Percentiles rank a stretch among this genome's conserved stretches.
phyloP scores from a whole-genome alignment of 2,113 vertebrate species.

The Bolborhynchus lineola region DNA sequence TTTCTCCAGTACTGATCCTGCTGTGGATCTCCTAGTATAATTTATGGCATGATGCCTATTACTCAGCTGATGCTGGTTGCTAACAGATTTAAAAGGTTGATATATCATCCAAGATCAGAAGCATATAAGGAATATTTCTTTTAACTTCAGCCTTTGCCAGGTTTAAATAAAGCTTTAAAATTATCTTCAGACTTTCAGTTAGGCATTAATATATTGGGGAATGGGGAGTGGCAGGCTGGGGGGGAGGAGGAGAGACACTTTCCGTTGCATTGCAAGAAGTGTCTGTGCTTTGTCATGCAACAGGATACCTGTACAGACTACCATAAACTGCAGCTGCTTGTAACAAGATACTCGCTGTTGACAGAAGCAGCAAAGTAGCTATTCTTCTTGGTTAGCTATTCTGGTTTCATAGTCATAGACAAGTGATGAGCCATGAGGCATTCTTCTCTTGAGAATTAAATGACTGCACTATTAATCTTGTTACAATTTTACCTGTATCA shows the following conservation, averaged over 20 bases:
- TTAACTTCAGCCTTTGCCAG: not conserved
- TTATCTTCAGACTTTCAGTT: not conserved
- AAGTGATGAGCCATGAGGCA: not conserved
- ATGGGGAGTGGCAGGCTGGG: accelerated
- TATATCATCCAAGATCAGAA: not conserved
- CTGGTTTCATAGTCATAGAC: not conserved
- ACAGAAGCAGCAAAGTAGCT: not conserved
- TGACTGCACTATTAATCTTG: not conserved
- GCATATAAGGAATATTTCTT: not conserved
- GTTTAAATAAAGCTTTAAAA: not conserved
- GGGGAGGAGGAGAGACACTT: not conserved
- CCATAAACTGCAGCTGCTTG: not conserved
- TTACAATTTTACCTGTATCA: not conserved
- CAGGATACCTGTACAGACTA: not conserved
- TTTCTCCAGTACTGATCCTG: not conserved
- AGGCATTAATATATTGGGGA: not conserved
- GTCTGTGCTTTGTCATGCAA: not conserved
- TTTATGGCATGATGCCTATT: not conserved
- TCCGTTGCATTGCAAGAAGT: not conserved
- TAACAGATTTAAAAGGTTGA: not conserved
- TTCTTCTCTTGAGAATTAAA: not conserved
- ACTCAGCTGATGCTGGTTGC: not conserved
- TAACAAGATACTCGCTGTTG: not conserved
- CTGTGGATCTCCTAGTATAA: not conserved
- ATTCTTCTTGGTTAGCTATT: not conserved